Base-by-base conservation (phyloP, 2,113 vertebrate species). In the Eulacestoma nigropectus region DNA sequence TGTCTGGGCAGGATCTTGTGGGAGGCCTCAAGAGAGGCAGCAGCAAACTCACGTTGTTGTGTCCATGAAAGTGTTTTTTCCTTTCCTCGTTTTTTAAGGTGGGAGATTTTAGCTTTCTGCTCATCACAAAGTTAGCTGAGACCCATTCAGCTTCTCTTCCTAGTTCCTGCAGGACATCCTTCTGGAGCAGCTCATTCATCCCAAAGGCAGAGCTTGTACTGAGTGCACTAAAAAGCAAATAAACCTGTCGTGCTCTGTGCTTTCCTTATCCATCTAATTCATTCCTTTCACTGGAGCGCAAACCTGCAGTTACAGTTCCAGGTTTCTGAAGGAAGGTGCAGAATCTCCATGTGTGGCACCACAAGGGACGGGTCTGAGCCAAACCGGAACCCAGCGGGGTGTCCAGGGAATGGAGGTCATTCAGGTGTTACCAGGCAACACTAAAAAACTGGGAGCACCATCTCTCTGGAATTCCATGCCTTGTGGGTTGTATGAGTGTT, bases 321-420 rank as follows among this genome's bases (percentile, higher is more conserved):
- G 32, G 22, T 62, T 67, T 26, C 55, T 74, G 68, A 65, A 69
- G 44, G 72, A 69, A 56, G 6, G 4, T 37, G 35, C 37, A 53
- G 33, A 20, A 16, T 13, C 15, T 57, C 50, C 4, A 0, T 0
- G 8, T 6, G 19, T 52, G 65, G 27, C 25, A 50, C 30, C 8
- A 3, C 2, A 3, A n/a, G 33, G 52, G 7, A 11, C 29, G 68
- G 44, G 27, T 9, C 21, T 53, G 72, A 80, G 26, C 35, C 11
- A 17, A 55, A 23, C 2, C 23, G 14, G n/a, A 52, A 10, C 4
- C 56, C 32, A 22, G 0, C 2, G 29, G 27, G 13, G 5, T 35
- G 10, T 68, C 8, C 53, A 49, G 46, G 59, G 27, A 68, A 6
- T 27, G 62, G 9, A 42, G 44, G 8, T 11, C 10, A 4, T 53